phyloP scores from a whole-genome alignment of 2,113 vertebrate species.

The Hirundichthys speculiger region DNA sequence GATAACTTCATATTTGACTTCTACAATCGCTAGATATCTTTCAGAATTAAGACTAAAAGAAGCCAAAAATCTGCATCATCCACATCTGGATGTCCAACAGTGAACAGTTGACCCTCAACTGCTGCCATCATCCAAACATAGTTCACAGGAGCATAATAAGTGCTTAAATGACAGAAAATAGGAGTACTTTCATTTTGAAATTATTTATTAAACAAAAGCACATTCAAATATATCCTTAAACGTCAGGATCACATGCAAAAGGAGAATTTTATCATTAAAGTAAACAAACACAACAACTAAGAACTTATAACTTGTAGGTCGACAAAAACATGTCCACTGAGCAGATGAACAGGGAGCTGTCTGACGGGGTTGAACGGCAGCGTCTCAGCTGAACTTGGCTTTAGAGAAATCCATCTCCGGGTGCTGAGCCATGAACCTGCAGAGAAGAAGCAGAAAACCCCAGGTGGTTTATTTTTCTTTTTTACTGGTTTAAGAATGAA shows the following conservation, averaged over 20 bases:
- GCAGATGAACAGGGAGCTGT: not conserved
- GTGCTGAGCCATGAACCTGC: constrained; percentile 85
- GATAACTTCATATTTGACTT: too few species aligned
- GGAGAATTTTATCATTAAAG: constrained; percentile 1
- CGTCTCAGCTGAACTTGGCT: constrained; percentile 84
- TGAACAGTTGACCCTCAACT: too few species aligned
- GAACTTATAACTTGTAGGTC: constrained; percentile 10
- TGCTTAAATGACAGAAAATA: too few species aligned
- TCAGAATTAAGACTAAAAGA: too few species aligned
- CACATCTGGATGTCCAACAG: too few species aligned
- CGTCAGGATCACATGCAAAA: constrained; percentile 47
- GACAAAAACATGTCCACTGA: constrained; percentile 9
- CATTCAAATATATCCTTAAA: constrained; percentile 47
- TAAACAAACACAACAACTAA: not conserved
- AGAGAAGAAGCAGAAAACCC: not conserved
- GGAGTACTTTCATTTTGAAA: constrained; percentile 37
- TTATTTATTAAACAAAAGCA: constrained; percentile 51
- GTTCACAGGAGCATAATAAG: too few species aligned
- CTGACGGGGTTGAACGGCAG: not conserved
- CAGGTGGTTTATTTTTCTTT: too few species aligned
- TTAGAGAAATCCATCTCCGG: constrained; percentile 87
- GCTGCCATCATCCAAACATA: too few species aligned
- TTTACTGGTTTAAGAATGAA: too few species aligned
- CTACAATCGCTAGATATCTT: too few species aligned
- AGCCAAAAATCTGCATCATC: too few species aligned